Evolutionary conservation across 2,797 vertebrate species (phyloP).

Genomic region (Thamnophis elegans): DNA sequence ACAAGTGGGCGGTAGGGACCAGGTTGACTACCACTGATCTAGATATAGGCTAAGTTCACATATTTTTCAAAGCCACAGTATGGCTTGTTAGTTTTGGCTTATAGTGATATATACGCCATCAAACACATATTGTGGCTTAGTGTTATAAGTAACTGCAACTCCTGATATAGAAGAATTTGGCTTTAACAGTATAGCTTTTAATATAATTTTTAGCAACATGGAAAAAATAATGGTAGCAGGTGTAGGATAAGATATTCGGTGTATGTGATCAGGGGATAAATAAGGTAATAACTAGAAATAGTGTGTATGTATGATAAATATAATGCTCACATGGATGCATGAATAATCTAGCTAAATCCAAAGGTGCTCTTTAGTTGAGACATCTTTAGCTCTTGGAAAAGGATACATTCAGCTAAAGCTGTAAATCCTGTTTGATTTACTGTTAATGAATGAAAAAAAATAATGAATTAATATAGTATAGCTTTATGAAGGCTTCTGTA

Average conservation of each 20-base stretch:
- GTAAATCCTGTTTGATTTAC: neutral
- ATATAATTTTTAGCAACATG: neutral
- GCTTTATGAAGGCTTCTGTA: neutral
- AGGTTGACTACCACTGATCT: too few relatives aligned
- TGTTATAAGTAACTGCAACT: neutral
- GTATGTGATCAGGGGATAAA: neutral
- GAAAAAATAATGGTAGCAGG: neutral
- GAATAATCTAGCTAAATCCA: neutral
- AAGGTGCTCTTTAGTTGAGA: neutral
- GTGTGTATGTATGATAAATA: neutral
- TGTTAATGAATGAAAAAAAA: neutral
- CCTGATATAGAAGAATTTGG: neutral
- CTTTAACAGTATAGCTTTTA: neutral
- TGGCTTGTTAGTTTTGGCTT: neutral
- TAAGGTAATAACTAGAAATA: neutral
- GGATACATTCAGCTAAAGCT: neutral
- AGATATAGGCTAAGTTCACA: neutral
- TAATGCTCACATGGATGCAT: neutral
- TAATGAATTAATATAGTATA: neutral
- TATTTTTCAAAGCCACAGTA: neutral
- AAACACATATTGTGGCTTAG: neutral
- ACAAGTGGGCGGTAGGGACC: too few relatives aligned
- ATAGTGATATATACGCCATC: neutral
- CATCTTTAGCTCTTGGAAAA: neutral
- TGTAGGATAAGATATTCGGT: neutral